Percentiles rank a stretch among this genome's conserved stretches.
Conservation (phyloP, 2,113 vertebrate genomes). For the Mirza zaza region DNA sequence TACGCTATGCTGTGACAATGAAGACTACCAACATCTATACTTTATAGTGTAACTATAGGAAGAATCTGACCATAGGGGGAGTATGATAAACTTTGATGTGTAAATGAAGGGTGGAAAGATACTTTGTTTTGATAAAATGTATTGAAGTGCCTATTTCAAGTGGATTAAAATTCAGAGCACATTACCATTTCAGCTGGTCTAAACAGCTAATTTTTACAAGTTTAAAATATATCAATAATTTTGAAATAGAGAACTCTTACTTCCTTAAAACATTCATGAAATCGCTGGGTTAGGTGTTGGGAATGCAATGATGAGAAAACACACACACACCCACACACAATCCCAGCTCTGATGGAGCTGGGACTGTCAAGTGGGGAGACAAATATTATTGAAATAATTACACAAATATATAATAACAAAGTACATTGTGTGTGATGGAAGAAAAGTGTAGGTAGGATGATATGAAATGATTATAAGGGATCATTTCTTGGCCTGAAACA, state of each 20-base stretch:
- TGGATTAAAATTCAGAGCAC: not conserved
- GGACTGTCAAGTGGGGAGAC: not conserved
- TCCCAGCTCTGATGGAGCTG: not conserved
- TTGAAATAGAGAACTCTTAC: not conserved
- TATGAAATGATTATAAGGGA: not conserved
- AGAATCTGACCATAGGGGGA: not conserved
- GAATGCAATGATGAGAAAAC: not conserved
- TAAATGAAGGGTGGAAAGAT: not conserved
- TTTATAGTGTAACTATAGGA: not conserved
- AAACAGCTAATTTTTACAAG: conserved; percentile 5
- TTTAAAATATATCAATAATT: not conserved
- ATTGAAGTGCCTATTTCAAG: not conserved
- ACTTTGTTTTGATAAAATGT: not conserved
- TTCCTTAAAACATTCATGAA: not conserved
- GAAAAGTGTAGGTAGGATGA: not conserved
- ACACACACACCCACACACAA: not conserved
- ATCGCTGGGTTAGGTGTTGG: not conserved
- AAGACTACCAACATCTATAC: not conserved
- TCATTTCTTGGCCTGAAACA: not conserved
- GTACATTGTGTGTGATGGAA: not conserved
- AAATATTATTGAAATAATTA: conserved; percentile 21
- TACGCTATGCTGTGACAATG: not conserved
- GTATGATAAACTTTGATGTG: not conserved
- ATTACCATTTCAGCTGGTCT: not conserved
- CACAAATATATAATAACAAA: not conserved